Base-by-base conservation (phyloP, 2,888 invertebrate species). In the Drosophila sordidula region DNA sequence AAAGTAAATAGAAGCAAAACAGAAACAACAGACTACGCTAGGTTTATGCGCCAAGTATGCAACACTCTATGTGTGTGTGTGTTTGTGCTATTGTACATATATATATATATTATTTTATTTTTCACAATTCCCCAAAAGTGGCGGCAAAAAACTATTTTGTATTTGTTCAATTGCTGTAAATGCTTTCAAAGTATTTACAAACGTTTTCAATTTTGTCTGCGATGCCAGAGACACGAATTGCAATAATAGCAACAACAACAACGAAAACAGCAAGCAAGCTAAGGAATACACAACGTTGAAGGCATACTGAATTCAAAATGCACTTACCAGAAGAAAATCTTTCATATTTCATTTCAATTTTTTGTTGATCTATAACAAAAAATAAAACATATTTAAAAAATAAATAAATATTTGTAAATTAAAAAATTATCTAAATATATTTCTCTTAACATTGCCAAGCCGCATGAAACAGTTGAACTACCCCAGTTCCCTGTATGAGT, bases 131-230 rank as follows among this genome's bases (percentile, higher is more conserved):
- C 65, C 51, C 72, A 80, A 82, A 66, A 59, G 74, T 74, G 54
- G 58, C 76, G 39, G 65, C 63, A 59, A 56, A 51, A 73, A 66
- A 70, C 61, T 67, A 78, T 88, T 84, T 89, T 84, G 85, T 85
- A 73, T 89, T 89, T 81, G 87, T 80, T 80, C 85, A 87, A 87
- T 89, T 87, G 89, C 87, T 78, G 89, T 81, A 85, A 85, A 89
- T 84, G 84, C 80, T 84, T 84, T 80, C 70, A 80, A 88, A 78
- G 87, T 84, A 87, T 87, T 84, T 87, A 77, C 88, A 88, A 83
- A 83, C 75, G 86, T 86, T 84, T 87, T 78, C 87, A 75, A 87
- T 79, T 81, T 78, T 75, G 49, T 50, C 63, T 58, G 80, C 64
- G 59, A 78, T 72, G 64, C 72, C 57, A 68, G 65, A 62, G 64